Evolutionary conservation across 2,113 vertebrate genomes (phyloP), one percentile per base, ranked within the genome.

Genomic region (Eulacestoma nigropectus): DNA sequence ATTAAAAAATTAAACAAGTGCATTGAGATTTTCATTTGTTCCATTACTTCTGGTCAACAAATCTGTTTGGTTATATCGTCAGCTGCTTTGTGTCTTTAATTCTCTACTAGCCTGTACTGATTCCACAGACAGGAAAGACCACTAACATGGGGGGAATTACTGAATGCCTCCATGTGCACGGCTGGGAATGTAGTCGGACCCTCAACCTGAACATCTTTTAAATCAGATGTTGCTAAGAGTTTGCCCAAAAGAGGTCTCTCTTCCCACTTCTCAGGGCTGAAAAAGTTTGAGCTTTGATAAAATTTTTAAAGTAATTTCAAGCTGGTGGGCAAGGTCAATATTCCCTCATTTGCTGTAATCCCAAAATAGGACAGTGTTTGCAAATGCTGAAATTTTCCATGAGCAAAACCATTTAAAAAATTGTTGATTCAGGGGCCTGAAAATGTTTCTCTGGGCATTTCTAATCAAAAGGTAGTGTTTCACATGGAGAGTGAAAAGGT

Each of bases 191-290:
- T 29, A 79, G 19, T 37, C 11, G 11, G 50, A 72, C 23, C 56
- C 47, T 68, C 25, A 60, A 4, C 47, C 30, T 68, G 44, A 87
- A 16, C n/a, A 17, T 30, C 49, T n/a, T 76, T 72, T 10, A 55
- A 94, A 89, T 67, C 64, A 77, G 47, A 41, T 84, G 81, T 93
- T 94, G 84, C 68, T 95, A 82, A 78, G 77, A 64, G 32, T 97
- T 94, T 97, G 87, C 85, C 78, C 84, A 78, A 96, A 94, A 93
- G 87, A 95, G 85, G 87, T 94, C 65, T 95, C 82, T 93, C 92
- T 93, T 95, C 74, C 82, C 82, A 42, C 90, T 94, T 87, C 70
- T 86, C 77, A 82, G 39, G 53, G 49, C 53, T 91, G 49, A 87
- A 67, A 4, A 47, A 47, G 35, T 84, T 59, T 42, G 47, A 87